A percentile compares a stretch with the other conserved stretches of the same genome.
These are phyloP conservation scores for Cremastobaeus sp. DNA, from an alignment of 2,888 invertebrate genomes.

Conservation along the genomic window DNA sequence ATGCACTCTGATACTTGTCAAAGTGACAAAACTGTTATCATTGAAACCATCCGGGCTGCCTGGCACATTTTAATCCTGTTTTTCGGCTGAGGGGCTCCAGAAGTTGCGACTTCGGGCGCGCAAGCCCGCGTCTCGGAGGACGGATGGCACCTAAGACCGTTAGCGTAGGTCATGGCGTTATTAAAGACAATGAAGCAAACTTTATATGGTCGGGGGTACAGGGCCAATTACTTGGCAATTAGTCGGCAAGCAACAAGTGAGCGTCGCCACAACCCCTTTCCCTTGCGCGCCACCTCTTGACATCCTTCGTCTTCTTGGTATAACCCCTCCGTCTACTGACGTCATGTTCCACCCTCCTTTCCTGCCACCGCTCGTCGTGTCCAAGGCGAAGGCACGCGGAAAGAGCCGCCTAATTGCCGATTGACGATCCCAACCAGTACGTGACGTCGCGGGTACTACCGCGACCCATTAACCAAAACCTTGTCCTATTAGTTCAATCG, in stretches of 20 bases:
- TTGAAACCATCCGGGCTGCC: no score
- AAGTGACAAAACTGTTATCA: no score
- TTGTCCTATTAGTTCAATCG: no score
- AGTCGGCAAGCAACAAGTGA: slow-evolving; percentile 77
- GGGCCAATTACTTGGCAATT: slow-evolving; percentile 78
- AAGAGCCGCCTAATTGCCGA: slow-evolving; percentile 36
- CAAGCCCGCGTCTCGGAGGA: slow-evolving; percentile 7
- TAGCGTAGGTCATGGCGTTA: slow-evolving; percentile 77
- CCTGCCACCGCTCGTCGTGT: slow-evolving; percentile 50
- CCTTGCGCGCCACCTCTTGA: slow-evolving; percentile 60
- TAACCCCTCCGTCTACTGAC: slow-evolving; percentile 46
- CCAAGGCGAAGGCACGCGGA: slow-evolving; percentile 58
- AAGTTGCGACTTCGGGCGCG: slow-evolving; percentile 29
- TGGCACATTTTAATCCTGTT: no score
- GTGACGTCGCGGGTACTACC: slow-evolving; percentile 14
- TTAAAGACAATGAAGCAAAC: slow-evolving; percentile 78
- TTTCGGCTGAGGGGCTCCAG: slow-evolving; percentile 13
- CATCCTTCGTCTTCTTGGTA: slow-evolving; percentile 62
- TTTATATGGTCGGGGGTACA: slow-evolving; percentile 75
- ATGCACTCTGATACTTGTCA: no score
- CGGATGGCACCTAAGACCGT: slow-evolving; percentile 71
- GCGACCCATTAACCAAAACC: slow-evolving; percentile 27
- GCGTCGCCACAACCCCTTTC: slow-evolving; percentile 72
- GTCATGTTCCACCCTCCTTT: slow-evolving; percentile 2
- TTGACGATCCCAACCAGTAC: slow-evolving; percentile 22